A percentile compares a stretch with the other conserved stretches of the same genome.
These are phyloP conservation scores for Andrena fulva DNA, from an alignment of 2,888 invertebrate species.

Conservation along the genomic window DNA sequence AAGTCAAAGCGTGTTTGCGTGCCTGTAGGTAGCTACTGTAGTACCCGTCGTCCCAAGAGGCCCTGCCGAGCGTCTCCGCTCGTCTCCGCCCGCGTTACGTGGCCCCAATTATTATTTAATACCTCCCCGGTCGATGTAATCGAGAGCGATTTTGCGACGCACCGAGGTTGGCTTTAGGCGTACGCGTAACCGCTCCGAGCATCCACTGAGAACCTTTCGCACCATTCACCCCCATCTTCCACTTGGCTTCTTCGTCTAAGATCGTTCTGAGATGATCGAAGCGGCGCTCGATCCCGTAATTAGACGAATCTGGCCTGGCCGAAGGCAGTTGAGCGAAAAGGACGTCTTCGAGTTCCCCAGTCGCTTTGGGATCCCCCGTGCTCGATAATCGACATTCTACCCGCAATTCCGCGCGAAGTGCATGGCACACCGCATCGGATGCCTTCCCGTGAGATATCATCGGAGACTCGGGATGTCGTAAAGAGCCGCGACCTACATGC, in stretches of 20 bases:
- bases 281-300: not conserved
- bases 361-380: not conserved
- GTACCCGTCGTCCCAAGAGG: not conserved
- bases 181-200: not conserved
- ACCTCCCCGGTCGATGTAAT: not conserved
- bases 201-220: no score
- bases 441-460: constrained; percentile 6
- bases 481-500: constrained; percentile 26
- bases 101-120: constrained; percentile 25
- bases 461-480: not conserved
- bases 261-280: constrained; percentile 1
- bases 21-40: not conserved
- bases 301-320: not conserved
- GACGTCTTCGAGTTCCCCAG: not conserved
- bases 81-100: not conserved
- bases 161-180: not conserved
- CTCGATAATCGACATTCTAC: constrained; percentile 10
- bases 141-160: constrained; percentile 8
- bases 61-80: not conserved
- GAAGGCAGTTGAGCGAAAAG: not conserved
- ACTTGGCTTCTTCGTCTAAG: not conserved
- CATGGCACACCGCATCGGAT: not conserved
- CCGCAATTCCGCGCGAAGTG: constrained; percentile 11
- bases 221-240: no score
- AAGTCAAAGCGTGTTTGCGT: not conserved